phyloP scores from a whole-genome alignment of 2,797 vertebrate genomes.

The Sciurus carolinensis region DNA sequence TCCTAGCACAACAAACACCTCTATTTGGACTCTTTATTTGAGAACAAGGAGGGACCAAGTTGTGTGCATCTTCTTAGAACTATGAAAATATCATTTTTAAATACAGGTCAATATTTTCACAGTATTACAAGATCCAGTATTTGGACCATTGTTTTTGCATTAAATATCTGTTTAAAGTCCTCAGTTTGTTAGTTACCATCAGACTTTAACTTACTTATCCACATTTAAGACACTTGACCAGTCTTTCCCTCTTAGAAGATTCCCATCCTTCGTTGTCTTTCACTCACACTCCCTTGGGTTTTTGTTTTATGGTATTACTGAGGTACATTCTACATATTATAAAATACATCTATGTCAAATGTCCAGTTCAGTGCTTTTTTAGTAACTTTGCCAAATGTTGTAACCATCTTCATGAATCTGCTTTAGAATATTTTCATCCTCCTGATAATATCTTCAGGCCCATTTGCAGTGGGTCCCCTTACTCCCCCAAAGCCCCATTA shows the following conservation, averaged over 20 bases:
- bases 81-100: slow-evolving; percentile 22
- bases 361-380: not conserved
- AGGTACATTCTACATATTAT: not conserved
- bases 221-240: not conserved
- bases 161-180: not conserved
- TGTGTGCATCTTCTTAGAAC: slow-evolving; percentile 1
- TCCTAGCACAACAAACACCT: not conserved
- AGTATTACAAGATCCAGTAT: not conserved
- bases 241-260: not conserved
- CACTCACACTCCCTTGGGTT: not conserved
- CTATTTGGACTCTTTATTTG: slow-evolving; percentile 7
- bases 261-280: slow-evolving; percentile 12
- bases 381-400: not conserved
- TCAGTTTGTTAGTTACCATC: not conserved
- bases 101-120: slow-evolving; percentile 7
- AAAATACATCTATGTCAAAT: slow-evolving; percentile 17
- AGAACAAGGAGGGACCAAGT: slow-evolving; percentile 7
- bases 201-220: not conserved
- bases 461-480: not conserved
- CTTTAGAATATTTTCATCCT: not conserved
- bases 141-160: slow-evolving; percentile 4
- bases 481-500: not conserved
- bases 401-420: not conserved
- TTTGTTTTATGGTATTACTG: not conserved
- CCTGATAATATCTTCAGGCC: not conserved